Evolutionary conservation across 23 tunicate genomes (phyloP), one percentile per base, ranked within the genome.

Genomic region (Trididemnum clinides): DNA sequence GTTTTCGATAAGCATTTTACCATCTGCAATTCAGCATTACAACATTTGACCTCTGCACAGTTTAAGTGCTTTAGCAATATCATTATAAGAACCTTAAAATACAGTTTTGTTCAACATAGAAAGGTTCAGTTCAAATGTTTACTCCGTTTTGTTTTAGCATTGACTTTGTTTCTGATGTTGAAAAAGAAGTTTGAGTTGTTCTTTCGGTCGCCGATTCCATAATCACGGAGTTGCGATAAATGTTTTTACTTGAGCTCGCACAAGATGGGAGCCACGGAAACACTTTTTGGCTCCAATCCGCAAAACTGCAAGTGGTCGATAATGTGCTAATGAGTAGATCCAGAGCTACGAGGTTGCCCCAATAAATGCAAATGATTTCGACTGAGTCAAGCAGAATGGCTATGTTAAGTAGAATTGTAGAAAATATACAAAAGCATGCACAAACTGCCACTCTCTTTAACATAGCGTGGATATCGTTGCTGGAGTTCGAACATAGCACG

Each of bases 281-380:
- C 4, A 78, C 12, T 51, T 39, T 51, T 2, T 30, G 51, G 1
- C 26, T 27, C 83, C 83, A 78, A 30, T 78, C 66, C 19, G 66
- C 83, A 78, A 78, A 78, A 28, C 32, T 78, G 66, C 65, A 78
- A 2, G 30, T 20, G 23, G 83, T 78, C 15, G 83, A 2, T 33
- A 78, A 3, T 12, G 83, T 78, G 66, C 29, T 78, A 23, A 78
- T 78, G 51, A 78, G 28, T 2, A 78, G n/a, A 33, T 78, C 83
- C 2, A 78, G 66, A 32, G 66, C 83, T 3, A 78, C 66, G 6
- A 78, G 66, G 30, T 78, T 51, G 3, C 83, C 83, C 83, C 83
- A 78, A 37, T 51, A 78, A 51, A 78, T 29, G 66, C 66, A 51
- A 21, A 78, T 78, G 34, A 78, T 78, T 28, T 78, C 39, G 7